These are phyloP conservation scores for Diprion similis DNA, from an alignment of 1,140 invertebrate species.

Conservation along the genomic window DNA sequence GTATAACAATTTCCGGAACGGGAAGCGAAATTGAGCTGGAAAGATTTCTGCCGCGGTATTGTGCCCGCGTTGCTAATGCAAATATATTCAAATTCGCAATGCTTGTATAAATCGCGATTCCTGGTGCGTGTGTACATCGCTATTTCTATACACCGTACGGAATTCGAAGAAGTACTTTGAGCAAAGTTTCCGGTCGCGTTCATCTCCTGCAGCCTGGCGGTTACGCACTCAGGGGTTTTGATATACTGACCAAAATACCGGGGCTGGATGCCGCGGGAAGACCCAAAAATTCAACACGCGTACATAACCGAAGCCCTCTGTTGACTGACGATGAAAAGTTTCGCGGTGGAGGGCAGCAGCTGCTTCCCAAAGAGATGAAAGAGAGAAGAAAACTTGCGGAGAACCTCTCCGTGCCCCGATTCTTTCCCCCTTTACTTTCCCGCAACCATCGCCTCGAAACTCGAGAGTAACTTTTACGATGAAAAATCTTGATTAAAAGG, in stretches of 20 bases:
- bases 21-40: background rate
- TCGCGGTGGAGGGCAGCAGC: background rate
- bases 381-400: conserved; percentile 5
- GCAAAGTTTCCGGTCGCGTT: background rate
- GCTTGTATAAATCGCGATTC: background rate
- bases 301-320: background rate
- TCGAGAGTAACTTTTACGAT: background rate
- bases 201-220: background rate
- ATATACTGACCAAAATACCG: conserved; percentile 1
- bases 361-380: background rate
- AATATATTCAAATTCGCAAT: background rate
- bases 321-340: background rate
- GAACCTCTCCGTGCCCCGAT: background rate
- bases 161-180: conserved; percentile 8
- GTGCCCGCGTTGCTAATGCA: background rate
- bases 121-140: background rate
- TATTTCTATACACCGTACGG: background rate
- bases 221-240: conserved; percentile 2
- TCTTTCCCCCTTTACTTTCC: background rate
- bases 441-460: background rate
- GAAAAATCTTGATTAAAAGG: background rate
- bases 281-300: conserved; percentile 2
- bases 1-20: background rate
- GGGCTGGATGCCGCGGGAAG: background rate
- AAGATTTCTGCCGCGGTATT: background rate